phyloP scores from a whole-genome alignment of 2,888 invertebrate genomes.

The Orthosia incerta region DNA sequence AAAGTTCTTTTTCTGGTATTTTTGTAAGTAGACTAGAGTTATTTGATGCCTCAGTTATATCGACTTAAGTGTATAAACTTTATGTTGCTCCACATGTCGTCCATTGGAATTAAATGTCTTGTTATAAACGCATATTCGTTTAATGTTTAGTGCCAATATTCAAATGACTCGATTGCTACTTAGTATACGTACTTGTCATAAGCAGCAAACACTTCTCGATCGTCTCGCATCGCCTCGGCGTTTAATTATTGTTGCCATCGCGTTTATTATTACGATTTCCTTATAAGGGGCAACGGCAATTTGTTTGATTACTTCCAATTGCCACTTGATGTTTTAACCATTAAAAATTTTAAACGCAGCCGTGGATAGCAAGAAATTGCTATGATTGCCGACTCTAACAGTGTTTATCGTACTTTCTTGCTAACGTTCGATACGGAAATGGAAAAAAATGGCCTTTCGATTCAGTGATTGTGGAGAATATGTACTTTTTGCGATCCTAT shows the following conservation, averaged over 20 bases:
- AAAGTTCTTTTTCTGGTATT: constrained; percentile 26
- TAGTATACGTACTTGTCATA: constrained; percentile 41
- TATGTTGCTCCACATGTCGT: constrained; percentile 14
- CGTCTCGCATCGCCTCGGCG: constrained; percentile 83
- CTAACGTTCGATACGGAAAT: constrained; percentile 73
- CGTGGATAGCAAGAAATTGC: constrained; percentile 82
- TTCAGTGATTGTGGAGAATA: constrained; percentile 77
- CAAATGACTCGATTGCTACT: constrained; percentile 25
- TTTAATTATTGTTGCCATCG: constrained; percentile 86
- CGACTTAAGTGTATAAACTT: constrained; percentile 22
- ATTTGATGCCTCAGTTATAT: constrained; percentile 26
- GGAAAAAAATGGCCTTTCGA: constrained; percentile 79
- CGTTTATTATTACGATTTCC: constrained; percentile 85
- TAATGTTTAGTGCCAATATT: constrained; percentile 27
- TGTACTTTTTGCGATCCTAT: constrained; percentile 79
- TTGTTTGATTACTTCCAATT: constrained; percentile 87
- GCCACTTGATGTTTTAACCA: constrained; percentile 86
- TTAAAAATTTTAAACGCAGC: constrained; percentile 82
- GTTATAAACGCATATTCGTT: constrained; percentile 24
- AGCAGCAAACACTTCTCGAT: constrained; percentile 68
- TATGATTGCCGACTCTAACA: constrained; percentile 78
- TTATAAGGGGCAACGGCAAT: constrained; percentile 85
- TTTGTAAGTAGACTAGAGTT: constrained; percentile 19
- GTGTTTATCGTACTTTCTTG: constrained; percentile 76
- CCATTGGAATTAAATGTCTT: constrained; percentile 29